Base-by-base conservation (phyloP, 2,113 vertebrate genomes). In the Micromys minutus region DNA sequence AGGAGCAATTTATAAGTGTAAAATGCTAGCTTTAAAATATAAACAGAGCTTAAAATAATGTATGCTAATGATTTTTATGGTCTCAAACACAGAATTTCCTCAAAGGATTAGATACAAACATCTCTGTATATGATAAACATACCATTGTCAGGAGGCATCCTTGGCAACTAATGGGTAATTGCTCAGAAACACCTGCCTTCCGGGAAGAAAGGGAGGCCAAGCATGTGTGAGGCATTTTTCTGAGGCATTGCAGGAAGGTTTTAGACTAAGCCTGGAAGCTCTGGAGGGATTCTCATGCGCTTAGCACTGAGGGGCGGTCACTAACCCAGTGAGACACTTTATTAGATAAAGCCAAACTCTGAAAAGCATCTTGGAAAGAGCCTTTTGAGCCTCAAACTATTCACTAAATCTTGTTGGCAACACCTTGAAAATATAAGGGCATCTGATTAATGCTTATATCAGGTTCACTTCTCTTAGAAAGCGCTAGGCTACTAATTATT, bases 151-250 rank as follows among this genome's bases (percentile, higher is more conserved):
- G 47, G 47, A 7, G 59, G 42, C 91, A 52, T 50, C 67, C 77
- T 94, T 93, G 79, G 39, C 74, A 96, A 91, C 77, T 6, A 91
- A 39, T 47, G 10, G 36, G 87, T 79, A 69, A 77, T 92, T 94
- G 89, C 88, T 90, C 26, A 76, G 95, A 91, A 91, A 89, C 74
- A 89, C 39, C 86, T 93, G 84, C 71, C 61, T 85, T 85, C 29
- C 47, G 42, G 83, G 21, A 85, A 71, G 72, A 71, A 65, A 74
- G 31, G n/a, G 69, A 92, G 75, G 50, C n/a, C 42, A 31, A 85
- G 21, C 13, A 24, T 5, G 84, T 72, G 59, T 36, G 71, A 89
- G 13, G 57, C 34, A 55, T 67, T 15, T 9, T 91, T 89, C 47
- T 31, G 65, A 29, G 55, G 0, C n/a, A 75, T 77, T 91, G 74